Conservation (phyloP, 30 jellyfish, hydroid and myxozoan genomes). For the Cassiopea xamachana region DNA sequence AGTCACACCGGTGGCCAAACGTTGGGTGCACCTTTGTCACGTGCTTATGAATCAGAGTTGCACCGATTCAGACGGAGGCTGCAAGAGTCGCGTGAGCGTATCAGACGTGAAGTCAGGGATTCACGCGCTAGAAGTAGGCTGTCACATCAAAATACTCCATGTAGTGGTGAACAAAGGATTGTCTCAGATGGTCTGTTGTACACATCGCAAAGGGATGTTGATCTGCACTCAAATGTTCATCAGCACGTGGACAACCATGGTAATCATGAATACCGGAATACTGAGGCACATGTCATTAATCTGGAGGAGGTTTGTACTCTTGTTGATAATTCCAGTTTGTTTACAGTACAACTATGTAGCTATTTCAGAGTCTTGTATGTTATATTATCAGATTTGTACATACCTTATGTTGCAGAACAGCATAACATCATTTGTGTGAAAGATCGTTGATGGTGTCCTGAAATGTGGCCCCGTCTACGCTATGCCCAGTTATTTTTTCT, state of each 20-base stretch:
- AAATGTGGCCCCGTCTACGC: too few relatives aligned
- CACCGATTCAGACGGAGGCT: conserved; percentile 72
- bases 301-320: conserved; percentile 55
- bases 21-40: neutral
- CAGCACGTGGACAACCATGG: conserved; percentile 8
- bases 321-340: neutral
- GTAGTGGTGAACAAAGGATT: conserved; percentile 25
- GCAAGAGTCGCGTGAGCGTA: conserved; percentile 75
- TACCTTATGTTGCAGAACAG: too few relatives aligned
- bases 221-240: neutral
- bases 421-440: too few relatives aligned
- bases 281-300: conserved; percentile 53
- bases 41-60: conserved; percentile 27
- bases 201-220: conserved; percentile 49
- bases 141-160: conserved; percentile 38
- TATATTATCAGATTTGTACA: too few relatives aligned
- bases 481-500: too few relatives aligned
- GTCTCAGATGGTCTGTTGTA: conserved; percentile 65
- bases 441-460: too few relatives aligned
- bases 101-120: conserved; percentile 57
- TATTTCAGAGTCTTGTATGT: too few relatives aligned
- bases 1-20: neutral
- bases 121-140: conserved; percentile 24
- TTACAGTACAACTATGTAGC: too few relatives aligned
- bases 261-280: neutral